Evolutionary conservation across 1,140 invertebrate species (phyloP), one percentile per base, ranked within the genome.

Genomic region (Drosophila albomicans): DNA sequence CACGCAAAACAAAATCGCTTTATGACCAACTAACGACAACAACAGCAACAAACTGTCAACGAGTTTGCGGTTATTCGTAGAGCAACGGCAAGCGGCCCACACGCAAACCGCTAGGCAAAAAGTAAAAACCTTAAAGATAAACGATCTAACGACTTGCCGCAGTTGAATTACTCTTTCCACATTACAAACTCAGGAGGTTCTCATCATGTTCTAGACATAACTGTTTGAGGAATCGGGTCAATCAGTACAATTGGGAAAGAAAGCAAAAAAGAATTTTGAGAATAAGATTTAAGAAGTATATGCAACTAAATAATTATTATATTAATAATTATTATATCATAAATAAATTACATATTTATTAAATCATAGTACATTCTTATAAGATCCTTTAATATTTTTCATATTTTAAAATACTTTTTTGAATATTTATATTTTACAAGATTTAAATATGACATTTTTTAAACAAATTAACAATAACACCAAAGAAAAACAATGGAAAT

Each of bases 1-100:
- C 84, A 87, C 84, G 86, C 84, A 87, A 87, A 88, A 89, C 84
- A 87, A 87, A 87, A 87, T 89, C 84, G 84, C 85, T 87, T 87
- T 87, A 87, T 84, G 80, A 72, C 76, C 81, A 70, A 66, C 80
- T 66, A 48, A 63, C 65, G 76, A 72, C 71, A 64, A 78, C 75
- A 52, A 64, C 68, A 35, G 20, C 54, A 52, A 69, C 75, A 87
- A 87, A 85, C 85, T 89, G 85, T 89, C 85, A 89, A 89, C 85
- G 81, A 79, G 86, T 85, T 89, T 89, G 65, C 66, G 73, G 76
- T 64, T 62, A 32, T 43, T 20, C 46, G 16, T 59, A 66, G 66
- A 66, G 68, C 71, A 54, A 51, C 77, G 80, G 41, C 41, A 43
- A 43, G 13, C 35, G n/a, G 85, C 84, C 85, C 85, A 88, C 85